These are phyloP conservation scores for Vulpes vulpes DNA, from an alignment of 2,113 vertebrate species.

Conservation along the genomic window DNA sequence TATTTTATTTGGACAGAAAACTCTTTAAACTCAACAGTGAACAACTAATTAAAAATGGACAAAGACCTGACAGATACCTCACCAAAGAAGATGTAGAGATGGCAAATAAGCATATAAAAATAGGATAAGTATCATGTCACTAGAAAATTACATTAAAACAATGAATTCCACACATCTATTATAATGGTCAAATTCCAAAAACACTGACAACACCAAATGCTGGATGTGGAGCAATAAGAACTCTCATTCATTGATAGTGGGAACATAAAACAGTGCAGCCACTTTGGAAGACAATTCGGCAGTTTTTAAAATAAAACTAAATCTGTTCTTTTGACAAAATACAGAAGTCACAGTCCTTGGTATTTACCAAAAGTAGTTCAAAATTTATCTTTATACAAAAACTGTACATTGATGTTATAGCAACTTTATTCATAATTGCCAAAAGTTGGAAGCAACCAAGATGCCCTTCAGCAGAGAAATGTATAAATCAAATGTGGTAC, in stretches of 20 bases:
- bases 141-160: background rate
- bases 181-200: background rate
- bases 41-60: background rate
- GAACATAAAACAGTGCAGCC: background rate
- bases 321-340: background rate
- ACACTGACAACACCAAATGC: background rate
- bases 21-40: background rate
- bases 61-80: background rate
- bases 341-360: background rate
- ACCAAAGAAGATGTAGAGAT: background rate
- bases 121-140: background rate
- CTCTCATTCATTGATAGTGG: background rate
- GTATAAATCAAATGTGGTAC: background rate
- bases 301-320: background rate
- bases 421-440: background rate
- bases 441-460: background rate
- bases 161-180: background rate
- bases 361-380: constrained; percentile 10
- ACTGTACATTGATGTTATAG: background rate
- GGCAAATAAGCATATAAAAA: background rate
- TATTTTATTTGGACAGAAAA: background rate
- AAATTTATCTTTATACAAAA: background rate
- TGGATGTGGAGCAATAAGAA: background rate
- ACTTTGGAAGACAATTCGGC: background rate
- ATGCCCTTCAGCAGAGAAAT: background rate